phyloP scores from a whole-genome alignment of 2,113 vertebrate species.

The Alligator sinensis region DNA sequence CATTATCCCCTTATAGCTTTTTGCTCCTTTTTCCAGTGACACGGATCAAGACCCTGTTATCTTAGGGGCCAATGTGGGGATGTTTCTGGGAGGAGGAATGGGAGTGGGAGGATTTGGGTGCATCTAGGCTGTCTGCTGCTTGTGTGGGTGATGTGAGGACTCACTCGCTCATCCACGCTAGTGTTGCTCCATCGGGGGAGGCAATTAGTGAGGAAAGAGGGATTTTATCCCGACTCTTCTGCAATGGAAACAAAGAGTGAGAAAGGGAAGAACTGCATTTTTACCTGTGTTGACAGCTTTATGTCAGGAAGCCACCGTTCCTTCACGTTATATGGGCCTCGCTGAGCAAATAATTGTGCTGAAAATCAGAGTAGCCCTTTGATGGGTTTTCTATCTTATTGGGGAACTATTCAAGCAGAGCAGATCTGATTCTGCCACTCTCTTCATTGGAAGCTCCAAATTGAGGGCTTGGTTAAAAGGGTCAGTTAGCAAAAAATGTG shows the following conservation, averaged over 20 bases:
- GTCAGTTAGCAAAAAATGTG: slow-evolving; percentile 7
- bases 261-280: not conserved
- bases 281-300: not conserved
- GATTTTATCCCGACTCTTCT: not conserved
- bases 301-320: not conserved
- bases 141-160: not conserved
- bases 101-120: not conserved
- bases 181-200: not conserved
- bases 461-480: not conserved
- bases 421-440: slow-evolving; percentile 8
- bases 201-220: not conserved
- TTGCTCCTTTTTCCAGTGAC: not conserved
- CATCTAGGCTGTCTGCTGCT: not conserved
- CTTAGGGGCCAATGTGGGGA: not conserved
- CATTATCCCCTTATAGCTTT: not conserved
- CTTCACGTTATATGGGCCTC: slow-evolving; percentile 4
- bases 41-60: not conserved
- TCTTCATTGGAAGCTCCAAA: not conserved
- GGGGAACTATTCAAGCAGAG: not conserved
- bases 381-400: slow-evolving; percentile 25
- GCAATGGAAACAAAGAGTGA: not conserved
- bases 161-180: not conserved
- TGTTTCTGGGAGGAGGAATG: not conserved
- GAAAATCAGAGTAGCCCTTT: slow-evolving; percentile 17
- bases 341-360: slow-evolving; percentile 10